Base-by-base conservation (phyloP, 64 coral and sea anemone species). In the Montipora foliosa region DNA sequence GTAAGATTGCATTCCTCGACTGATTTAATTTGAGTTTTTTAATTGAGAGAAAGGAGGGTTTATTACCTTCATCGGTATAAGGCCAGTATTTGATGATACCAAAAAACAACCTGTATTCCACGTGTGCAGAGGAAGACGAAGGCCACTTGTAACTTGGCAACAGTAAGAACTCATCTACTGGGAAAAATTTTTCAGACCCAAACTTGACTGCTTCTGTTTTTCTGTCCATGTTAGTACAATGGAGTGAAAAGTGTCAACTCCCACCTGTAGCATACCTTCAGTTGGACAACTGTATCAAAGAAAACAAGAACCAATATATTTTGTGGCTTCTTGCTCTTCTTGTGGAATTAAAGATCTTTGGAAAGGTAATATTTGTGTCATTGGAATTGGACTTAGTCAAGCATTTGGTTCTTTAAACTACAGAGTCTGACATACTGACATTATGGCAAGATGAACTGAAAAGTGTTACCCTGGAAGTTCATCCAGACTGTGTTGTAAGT, bases 41-140 rank as follows among this genome's bases (percentile, higher is more conserved):
- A n/a, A 7, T 64, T 64, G 13, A 64, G 61, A 64, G 14, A 64
- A 64, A 64, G 89, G 47, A 91, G 77, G 46, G 13, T 68, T 29
- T 91, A 91, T 44, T 81, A 91, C 47, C 77, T 91, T 50, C 91
- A 93, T 47, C 69, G 82, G 2, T 93, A 86, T 16, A 93, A 93
- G 19, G 91, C 91, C 91, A 15, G 75, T 88, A 69, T 68, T 75
- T 15, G 68, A 88, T 37, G 37, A 47, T 50, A 88, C 16, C 37
- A 37, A 37, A 37, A 37, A 37, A 71, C 68, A 21, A 88, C 85
- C 5, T 20, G 72, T 71, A 71, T 88, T 58, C 85, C 85, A 7
- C 67, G 52, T 16, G 67, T 60, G 13, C 13, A 16, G 16, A 45
- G 85, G 17, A 88, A 50, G 19, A 74, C 44, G 10, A 88, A 88